These are phyloP conservation scores for Aethina tumida DNA, from an alignment of 1,140 invertebrate species.

Conservation along the genomic window DNA sequence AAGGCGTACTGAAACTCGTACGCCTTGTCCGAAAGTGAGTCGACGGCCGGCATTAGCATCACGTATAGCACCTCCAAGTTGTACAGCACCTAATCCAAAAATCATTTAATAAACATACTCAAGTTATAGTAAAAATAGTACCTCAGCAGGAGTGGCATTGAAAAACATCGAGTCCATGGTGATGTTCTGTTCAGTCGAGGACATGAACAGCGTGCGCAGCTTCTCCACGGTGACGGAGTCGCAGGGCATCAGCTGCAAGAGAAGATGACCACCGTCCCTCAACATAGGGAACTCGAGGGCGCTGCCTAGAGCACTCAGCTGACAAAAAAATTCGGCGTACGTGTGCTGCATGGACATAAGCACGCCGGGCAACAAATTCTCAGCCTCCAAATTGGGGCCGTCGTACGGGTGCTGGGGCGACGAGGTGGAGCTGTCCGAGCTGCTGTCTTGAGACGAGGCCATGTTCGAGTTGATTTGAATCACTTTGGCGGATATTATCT, in stretches of 20 bases:
- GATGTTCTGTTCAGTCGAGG: slow-evolving; percentile 30
- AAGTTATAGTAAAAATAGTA: slow-evolving; percentile 28
- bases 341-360: slow-evolving; percentile 62
- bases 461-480: slow-evolving; percentile 70
- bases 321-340: slow-evolving; percentile 82
- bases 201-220: slow-evolving; percentile 47
- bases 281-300: slow-evolving; percentile 67
- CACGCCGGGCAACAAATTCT: slow-evolving; percentile 83
- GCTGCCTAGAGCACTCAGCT: slow-evolving; percentile 82
- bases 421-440: slow-evolving; percentile 58
- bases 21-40: slow-evolving; percentile 70
- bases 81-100: slow-evolving; percentile 31
- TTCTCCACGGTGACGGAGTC: slow-evolving; percentile 65
- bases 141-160: slow-evolving; percentile 61
- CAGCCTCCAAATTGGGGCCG: slow-evolving; percentile 70
- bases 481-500: slow-evolving; percentile 79
- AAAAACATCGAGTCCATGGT: slow-evolving; percentile 66
- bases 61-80: slow-evolving; percentile 75
- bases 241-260: slow-evolving; percentile 84
- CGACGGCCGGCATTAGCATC: slow-evolving; percentile 82
- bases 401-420: slow-evolving; percentile 75
- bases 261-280: slow-evolving; percentile 72
- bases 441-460: slow-evolving; percentile 68
- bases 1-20: slow-evolving; percentile 85
- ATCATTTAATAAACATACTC: slow-evolving; percentile 5